Evolutionary conservation across 2,888 invertebrate species (phyloP), one percentile per base, ranked within the genome.

Genomic region (Pristionchus arcanus): DNA sequence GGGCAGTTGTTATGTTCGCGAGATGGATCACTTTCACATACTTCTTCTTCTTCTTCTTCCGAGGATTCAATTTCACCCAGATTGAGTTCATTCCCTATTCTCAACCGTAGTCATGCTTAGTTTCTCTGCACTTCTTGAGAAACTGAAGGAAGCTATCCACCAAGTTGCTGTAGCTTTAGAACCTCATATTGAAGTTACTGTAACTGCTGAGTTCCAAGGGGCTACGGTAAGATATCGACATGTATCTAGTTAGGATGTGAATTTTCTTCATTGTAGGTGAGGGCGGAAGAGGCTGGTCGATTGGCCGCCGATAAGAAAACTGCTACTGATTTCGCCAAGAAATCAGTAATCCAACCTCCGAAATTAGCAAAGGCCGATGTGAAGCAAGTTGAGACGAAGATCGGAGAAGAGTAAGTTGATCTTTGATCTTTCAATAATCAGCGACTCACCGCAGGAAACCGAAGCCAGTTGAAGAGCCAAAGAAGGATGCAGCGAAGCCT

Each of bases 311-410:
- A 91, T 25, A 55, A 90, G 28, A 92, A 93, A 86, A 94, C 94
- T 42, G 83, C 91, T 1, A 94, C 94, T 3, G 94, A 94, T 90
- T 94, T 93, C 89, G 94, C 94, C 16, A 91, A 90, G 71, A 94
- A 94, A 87, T 94, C 94, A 0, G 94, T 94, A 9, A 93, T 94
- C 84, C 94, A 94, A 85, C 93, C 94, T 74, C 90, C 92, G 83
- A 93, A 93, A 87, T 74, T 92, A 86, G 93, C 93, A 84, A 92
- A 92, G 55, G 92, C 91, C n/a, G 91, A 91, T 49, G 92, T 93
- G 19, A 90, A 91, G 11, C 86, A 90, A 31, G 89, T 92, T 37
- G 91, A 93, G 86, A 92, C 92, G 49, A 91, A 90, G 77, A 42
- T 91, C 55, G 90, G 66, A 63, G 59, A 28, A 37, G 90, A 88